Evolutionary conservation across 53 echinoderm and acorn worm species (phyloP), one percentile per base, ranked within the genome.

Genomic region (Mesocentrotus franciscanus): DNA sequence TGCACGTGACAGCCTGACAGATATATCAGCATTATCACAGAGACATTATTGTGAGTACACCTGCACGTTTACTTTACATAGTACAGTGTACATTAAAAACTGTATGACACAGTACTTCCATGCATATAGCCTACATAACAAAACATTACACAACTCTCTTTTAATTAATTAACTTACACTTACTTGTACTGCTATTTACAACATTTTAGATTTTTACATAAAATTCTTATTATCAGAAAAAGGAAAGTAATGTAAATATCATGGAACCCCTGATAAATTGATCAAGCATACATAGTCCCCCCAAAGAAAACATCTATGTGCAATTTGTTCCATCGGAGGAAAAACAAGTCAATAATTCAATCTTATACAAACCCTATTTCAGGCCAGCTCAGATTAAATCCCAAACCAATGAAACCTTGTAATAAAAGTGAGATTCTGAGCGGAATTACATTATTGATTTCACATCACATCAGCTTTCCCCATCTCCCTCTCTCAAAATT

Each of bases 391-490:
- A 57, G 85, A 85, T 85, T 57, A 49, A 85, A 85, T 85, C 85
- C 30, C 76, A 76, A 76, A 76, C 55, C 85, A 49, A 85, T 85
- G 85, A 85, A 85, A 85, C 85, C 55, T 85, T 55, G 24, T 85
- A 49, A 85, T 85, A 85, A 85, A 85, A 56, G 85, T 49, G n/a
- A 85, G 55, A 60, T 61, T 90, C 90, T 90, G 90, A 90, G 90
- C 32, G 61, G 90, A 90, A 90, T 60, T 90, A 90, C 61, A 90
- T 60, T 90, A 90, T 90, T 90, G 90, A 90, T 90, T 90, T 61
- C 59, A 59, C 58, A 90, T 90, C 90, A 90, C 90, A 62, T 90
- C 90, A 61, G 60, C 61, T 60, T 61, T 61, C 61, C 30, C 90
- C 90, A 27, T 61, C 90, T 90, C 90, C 87, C 87, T 57, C 61